These are phyloP conservation scores for Leptopilina myrica DNA, from an alignment of 2,888 invertebrate species.

Conservation along the genomic window DNA sequence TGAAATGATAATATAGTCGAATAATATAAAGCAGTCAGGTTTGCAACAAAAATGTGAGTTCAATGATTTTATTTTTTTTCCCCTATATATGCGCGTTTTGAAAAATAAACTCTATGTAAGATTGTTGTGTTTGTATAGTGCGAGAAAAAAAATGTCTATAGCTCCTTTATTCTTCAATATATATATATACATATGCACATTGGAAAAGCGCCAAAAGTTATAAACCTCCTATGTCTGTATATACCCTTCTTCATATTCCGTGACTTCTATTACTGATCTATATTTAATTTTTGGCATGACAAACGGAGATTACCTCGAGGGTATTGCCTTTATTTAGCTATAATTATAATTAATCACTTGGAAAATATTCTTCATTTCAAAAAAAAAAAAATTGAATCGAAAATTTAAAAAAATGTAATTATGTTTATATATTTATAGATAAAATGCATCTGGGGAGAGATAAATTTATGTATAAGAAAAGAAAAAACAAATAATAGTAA, in stretches of 20 bases:
- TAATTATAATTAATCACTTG: neutral
- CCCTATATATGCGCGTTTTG: neutral
- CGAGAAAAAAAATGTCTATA: neutral
- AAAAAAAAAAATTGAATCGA: no score
- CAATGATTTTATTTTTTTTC: neutral
- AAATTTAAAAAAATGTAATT: no score
- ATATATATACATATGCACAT: neutral
- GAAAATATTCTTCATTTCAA: neutral
- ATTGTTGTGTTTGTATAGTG: neutral
- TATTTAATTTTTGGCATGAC: neutral
- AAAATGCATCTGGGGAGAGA: no score
- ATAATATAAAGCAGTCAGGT: no score
- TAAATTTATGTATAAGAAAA: no score
- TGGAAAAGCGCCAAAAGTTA: conserved; percentile 4
- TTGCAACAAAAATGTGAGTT: neutral
- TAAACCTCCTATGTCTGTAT: neutral
- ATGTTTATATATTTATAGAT: no score
- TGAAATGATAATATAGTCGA: no score
- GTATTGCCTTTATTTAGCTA: no score
- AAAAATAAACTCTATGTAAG: neutral
- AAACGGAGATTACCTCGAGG: neutral
- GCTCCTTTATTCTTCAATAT: neutral
- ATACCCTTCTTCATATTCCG: neutral
- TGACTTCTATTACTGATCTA: neutral
- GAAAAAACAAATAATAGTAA: no score